Percentiles rank a stretch among this genome's conserved stretches.
Conservation (phyloP, 2,113 vertebrate species). For the Danio rerio region GRCz12tu NC_133181.1:15339501-15340000, state of each 20-base stretch:
- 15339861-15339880: conserved; percentile 25
- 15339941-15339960: conserved; percentile 34
- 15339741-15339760: conserved; percentile 62
- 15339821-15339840: conserved; percentile 55
- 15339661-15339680: conserved; percentile 67
- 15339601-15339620: conserved; percentile 71
- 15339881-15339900: conserved; percentile 38
- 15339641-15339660: conserved; percentile 73
- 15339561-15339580: conserved; percentile 39
- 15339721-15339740: conserved; percentile 66
- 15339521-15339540: conserved; percentile 33
- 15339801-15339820: conserved; percentile 65
- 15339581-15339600: conserved; percentile 49
- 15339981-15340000: conserved; percentile 71
- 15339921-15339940: conserved; percentile 39
- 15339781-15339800: conserved; percentile 70
- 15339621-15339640: conserved; percentile 67
- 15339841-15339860: conserved; percentile 52
- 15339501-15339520: conserved; percentile 34
- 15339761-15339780: conserved; percentile 72
- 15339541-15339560: conserved; percentile 38
- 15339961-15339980: conserved; percentile 69
- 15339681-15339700: conserved; percentile 72
- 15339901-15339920: conserved; percentile 34
- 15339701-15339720: conserved; percentile 61